Percentiles rank a stretch among this genome's conserved stretches.
These are phyloP conservation scores for Hypomesus transpacificus DNA, from an alignment of 2,113 vertebrate genomes.

Conservation along the genomic window DNA sequence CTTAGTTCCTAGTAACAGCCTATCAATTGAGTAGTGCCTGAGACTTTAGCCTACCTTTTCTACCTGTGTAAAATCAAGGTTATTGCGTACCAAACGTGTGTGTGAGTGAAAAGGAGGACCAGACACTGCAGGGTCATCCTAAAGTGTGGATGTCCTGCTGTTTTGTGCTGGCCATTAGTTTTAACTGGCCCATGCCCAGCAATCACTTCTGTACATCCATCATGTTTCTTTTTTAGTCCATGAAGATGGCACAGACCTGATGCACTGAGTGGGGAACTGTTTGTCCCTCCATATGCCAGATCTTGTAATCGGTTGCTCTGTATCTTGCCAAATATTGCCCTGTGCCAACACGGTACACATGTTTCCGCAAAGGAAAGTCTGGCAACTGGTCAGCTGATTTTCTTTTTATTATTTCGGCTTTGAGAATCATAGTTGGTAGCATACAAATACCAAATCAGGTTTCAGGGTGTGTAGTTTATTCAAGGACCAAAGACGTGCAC, in stretches of 20 bases:
- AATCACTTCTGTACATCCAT: constrained; percentile 73
- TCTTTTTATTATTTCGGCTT: constrained; percentile 50
- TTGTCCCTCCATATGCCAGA: constrained; percentile 93
- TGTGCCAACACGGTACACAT: constrained; percentile 74
- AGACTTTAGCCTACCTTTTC: too few species aligned
- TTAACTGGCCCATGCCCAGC: constrained; percentile 78
- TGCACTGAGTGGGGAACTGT: constrained; percentile 83
- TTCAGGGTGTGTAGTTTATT: neutral
- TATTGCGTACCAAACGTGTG: neutral
- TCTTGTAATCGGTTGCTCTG: constrained; percentile 86
- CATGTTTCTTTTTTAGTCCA: constrained; percentile 79
- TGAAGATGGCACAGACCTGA: constrained; percentile 91
- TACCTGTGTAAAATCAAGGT: neutral
- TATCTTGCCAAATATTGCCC: constrained; percentile 82
- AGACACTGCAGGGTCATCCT: constrained; percentile 52
- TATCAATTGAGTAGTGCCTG: too few species aligned
- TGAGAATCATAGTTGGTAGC: constrained; percentile 30
- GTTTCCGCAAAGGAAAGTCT: constrained; percentile 71
- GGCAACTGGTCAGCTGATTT: constrained; percentile 56
- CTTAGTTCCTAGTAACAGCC: too few species aligned
- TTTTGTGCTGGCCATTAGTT: constrained; percentile 65
- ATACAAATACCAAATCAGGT: constrained; percentile 15
- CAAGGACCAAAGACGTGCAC: constrained; percentile 11
- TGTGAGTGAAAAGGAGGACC: neutral
- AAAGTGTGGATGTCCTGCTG: constrained; percentile 66